Evolutionary conservation across 2,797 vertebrate genomes (phyloP), one percentile per base, ranked within the genome.

Genomic region (Acridotheres tristis): DNA sequence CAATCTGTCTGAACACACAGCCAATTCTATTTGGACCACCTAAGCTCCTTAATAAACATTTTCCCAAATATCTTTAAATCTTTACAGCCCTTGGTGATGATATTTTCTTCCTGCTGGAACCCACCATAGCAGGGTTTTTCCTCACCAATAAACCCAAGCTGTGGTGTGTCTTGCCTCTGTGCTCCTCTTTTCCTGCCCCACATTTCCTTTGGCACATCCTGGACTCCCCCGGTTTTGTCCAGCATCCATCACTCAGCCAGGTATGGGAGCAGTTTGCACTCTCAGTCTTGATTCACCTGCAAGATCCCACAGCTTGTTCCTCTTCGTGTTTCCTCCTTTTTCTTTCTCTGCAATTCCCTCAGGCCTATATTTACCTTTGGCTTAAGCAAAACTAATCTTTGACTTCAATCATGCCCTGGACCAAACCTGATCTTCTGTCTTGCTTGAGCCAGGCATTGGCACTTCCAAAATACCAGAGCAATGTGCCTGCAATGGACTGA

Each of bases 401-500:
- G 32, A 53, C 38, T 93, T 82, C 38, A 34, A 2, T 59, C 42
- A 3, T 22, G 8, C 42, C 42, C 36, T 89, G n/a, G 27, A n/a
- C 29, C 43, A 32, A 76, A 73, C 62, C 30, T 67, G 63, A 4
- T 47, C 21, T 93, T 53, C 43, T 45, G 5, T 55, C 65, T 76
- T 74, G 72, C 57, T 66, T 62, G 36, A 55, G 62, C 32, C 21
- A 80, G 86, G 90, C 74, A 63, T 5, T 16, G 38, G 58, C 50
- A 27, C 67, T 59, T 92, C 20, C 29, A 77, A 50, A 93, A 47
- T 74, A 90, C 43, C 77, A 68, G 80, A 87, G 94, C 73, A 94
- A 81, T 65, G 67, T 42, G 36, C 42, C 89, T 94, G 94, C 30
- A 93, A 93, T 84, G 77, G 45, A 42, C 87, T 85, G 87, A 74